phyloP scores from a whole-genome alignment of 35 echinoderm and acorn worm genomes.

The Ophiothrix spiculata region DNA sequence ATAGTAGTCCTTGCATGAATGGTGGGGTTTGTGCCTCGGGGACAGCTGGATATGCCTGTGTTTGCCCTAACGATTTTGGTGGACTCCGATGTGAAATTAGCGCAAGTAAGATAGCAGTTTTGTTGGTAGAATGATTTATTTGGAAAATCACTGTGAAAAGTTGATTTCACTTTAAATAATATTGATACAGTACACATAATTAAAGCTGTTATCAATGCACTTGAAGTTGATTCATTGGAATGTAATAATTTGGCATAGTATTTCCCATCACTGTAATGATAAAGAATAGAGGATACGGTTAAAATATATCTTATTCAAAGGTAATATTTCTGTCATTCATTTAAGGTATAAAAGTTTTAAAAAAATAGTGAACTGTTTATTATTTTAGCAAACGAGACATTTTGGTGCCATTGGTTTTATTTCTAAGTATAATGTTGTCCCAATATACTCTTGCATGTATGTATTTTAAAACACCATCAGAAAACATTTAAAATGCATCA shows the following conservation, averaged over 20 bases:
- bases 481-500: background rate
- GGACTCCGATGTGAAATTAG: background rate
- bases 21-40: constrained; percentile 5
- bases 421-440: background rate
- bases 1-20: background rate
- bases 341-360: background rate
- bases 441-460: background rate
- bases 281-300: background rate
- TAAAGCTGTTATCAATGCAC: background rate
- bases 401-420: background rate
- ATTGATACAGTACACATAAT: background rate
- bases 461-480: background rate
- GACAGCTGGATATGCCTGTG: background rate
- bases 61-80: background rate
- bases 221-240: background rate
- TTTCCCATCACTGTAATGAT: background rate
- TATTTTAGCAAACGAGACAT: background rate
- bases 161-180: background rate
- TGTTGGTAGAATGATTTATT: background rate
- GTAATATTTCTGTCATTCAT: background rate
- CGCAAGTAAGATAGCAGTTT: background rate
- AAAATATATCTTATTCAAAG: background rate
- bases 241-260: background rate
- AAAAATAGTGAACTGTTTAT: no score
- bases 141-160: background rate